phyloP scores from a whole-genome alignment of 2,888 invertebrate species.

The Tinea semifulvella region DNA sequence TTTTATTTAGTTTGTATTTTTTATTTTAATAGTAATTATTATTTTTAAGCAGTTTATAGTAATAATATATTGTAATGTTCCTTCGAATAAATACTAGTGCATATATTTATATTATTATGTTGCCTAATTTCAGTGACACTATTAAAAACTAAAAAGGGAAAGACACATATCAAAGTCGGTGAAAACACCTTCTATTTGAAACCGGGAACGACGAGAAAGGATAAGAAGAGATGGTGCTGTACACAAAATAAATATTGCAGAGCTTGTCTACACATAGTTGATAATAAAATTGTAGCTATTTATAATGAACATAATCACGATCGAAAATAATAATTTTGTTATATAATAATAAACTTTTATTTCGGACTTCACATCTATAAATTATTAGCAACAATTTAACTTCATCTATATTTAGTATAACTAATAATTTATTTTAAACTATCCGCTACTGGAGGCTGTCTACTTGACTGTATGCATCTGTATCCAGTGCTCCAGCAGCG shows the following conservation, averaged over 20 bases:
- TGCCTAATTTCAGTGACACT: constrained; percentile 33
- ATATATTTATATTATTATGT: not conserved
- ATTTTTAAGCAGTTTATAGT: no score
- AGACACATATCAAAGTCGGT: constrained; percentile 40
- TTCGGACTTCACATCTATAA: no score
- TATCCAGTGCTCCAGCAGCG: no score
- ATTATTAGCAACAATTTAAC: no score
- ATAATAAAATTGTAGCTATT: constrained; percentile 42
- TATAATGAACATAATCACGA: constrained; percentile 45
- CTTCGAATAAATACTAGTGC: not conserved
- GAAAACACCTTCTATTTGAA: constrained; percentile 40
- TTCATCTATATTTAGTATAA: no score
- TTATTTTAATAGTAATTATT: no score
- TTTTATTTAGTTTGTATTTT: no score
- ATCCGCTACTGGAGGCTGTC: no score
- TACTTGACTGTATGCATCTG: no score
- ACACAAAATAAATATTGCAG: constrained; percentile 26
- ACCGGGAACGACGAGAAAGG: constrained; percentile 30
- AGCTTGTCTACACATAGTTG: constrained; percentile 36
- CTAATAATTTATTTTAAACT: no score
- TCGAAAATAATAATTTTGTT: constrained; percentile 31
- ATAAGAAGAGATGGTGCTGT: constrained; percentile 21
- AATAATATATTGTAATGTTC: no score
- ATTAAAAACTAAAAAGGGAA: constrained; percentile 40
- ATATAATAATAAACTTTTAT: no score